phyloP scores from a whole-genome alignment of 2,797 vertebrate genomes.

The Oryzias dopingdopingensis region DNA sequence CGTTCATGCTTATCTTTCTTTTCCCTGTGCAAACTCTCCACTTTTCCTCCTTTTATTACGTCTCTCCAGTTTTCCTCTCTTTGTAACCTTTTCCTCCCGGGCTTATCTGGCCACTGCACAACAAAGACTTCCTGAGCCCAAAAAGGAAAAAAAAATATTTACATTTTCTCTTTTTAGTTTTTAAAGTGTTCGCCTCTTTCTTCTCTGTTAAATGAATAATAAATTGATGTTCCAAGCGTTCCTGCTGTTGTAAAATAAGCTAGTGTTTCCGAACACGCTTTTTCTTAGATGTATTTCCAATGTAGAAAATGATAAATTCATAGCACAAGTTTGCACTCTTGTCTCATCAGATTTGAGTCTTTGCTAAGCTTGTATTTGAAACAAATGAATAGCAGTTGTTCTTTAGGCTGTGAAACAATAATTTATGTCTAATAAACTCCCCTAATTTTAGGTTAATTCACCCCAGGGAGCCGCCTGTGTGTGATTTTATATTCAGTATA shows the following conservation, averaged over 20 bases:
- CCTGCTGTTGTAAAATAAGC: constrained; percentile 33
- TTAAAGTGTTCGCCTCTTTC: constrained; percentile 56
- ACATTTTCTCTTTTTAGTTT: constrained; percentile 51
- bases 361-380: constrained; percentile 8
- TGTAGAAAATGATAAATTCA: constrained; percentile 50
- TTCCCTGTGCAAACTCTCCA: constrained; percentile 30
- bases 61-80: constrained; percentile 24
- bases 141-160: constrained; percentile 61
- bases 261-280: constrained; percentile 31
- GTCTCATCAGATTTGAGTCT: constrained; percentile 29
- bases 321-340: constrained; percentile 32
- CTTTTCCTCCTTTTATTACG: constrained; percentile 19
- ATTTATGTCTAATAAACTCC: neutral
- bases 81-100: constrained; percentile 34
- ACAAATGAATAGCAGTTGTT: neutral
- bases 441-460: constrained; percentile 1
- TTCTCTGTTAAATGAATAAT: constrained; percentile 63
- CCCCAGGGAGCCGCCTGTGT: neutral
- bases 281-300: constrained; percentile 27
- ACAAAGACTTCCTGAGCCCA: constrained; percentile 47
- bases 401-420: constrained; percentile 8
- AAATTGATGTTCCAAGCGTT: constrained; percentile 46
- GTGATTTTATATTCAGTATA: neutral
- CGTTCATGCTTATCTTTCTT: constrained; percentile 18
- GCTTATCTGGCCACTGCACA: constrained; percentile 46